A percentile compares a stretch with the other conserved stretches of the same genome.
Conservation (phyloP, 2,797 vertebrate genomes). For the Molossus molossus region DNA sequence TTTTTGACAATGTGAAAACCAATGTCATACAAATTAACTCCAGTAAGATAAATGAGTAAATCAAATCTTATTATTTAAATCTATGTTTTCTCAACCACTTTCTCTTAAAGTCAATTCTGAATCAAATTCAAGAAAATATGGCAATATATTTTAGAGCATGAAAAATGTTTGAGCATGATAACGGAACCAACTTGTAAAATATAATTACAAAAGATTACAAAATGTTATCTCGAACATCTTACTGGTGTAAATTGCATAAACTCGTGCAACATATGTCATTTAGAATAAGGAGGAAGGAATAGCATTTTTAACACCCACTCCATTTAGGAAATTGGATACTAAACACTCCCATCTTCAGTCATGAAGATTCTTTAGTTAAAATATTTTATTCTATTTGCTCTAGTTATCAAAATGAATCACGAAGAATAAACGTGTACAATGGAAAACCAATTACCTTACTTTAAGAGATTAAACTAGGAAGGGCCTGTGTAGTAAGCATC, state of each 20-base stretch:
- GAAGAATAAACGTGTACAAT: slow-evolving; percentile 21
- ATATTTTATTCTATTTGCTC: slow-evolving; percentile 44
- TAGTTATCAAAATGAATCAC: slow-evolving; percentile 45
- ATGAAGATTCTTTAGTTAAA: slow-evolving; percentile 54
- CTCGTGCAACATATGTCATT: slow-evolving; percentile 77
- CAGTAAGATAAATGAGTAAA: slow-evolving; percentile 69
- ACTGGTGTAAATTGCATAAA: slow-evolving; percentile 78
- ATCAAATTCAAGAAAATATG: slow-evolving; percentile 82
- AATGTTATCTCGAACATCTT: slow-evolving; percentile 77
- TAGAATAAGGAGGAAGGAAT: slow-evolving; percentile 80
- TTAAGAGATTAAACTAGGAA: slow-evolving; percentile 63
- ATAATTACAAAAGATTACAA: slow-evolving; percentile 77
- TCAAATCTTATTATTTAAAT: slow-evolving; percentile 75
- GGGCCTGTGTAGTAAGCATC: slow-evolving; percentile 77
- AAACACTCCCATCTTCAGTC: slow-evolving; percentile 60
- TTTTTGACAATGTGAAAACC: slow-evolving; percentile 80
- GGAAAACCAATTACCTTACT: slow-evolving; percentile 61
- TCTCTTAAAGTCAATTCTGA: slow-evolving; percentile 75
- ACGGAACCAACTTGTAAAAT: slow-evolving; percentile 72
- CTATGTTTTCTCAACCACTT: slow-evolving; percentile 67
- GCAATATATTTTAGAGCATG: slow-evolving; percentile 75
- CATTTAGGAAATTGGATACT: slow-evolving; percentile 72
- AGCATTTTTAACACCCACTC: slow-evolving; percentile 69
- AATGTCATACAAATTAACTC: slow-evolving; percentile 73
- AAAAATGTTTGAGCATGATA: slow-evolving; percentile 76